Conservation (phyloP, 2,888 invertebrate species). For the Pemphredon lugubris region DNA sequence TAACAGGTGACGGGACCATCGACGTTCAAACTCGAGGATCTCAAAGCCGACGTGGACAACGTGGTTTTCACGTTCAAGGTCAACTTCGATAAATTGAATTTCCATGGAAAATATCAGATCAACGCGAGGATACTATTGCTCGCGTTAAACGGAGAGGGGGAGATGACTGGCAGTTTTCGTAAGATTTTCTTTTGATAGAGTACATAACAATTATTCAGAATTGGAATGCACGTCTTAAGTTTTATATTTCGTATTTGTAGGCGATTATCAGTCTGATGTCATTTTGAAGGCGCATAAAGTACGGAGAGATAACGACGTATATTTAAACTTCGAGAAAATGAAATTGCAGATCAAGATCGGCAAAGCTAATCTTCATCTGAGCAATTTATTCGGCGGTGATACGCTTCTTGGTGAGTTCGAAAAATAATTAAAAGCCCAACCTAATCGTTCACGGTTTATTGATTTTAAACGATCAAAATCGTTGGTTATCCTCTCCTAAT, state of each 20-base stretch:
- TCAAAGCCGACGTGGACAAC: constrained; percentile 83
- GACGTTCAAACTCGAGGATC: constrained; percentile 71
- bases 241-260: constrained; percentile 83
- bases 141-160: constrained; percentile 85
- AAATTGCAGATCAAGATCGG: constrained; percentile 84
- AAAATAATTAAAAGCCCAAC: not conserved
- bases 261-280: constrained; percentile 86
- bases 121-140: constrained; percentile 86
- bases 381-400: constrained; percentile 87
- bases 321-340: constrained; percentile 86
- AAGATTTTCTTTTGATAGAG: constrained; percentile 76
- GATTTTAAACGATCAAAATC: no score
- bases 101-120: constrained; percentile 87
- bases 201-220: not conserved
- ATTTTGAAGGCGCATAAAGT: constrained; percentile 85
- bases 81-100: constrained; percentile 83
- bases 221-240: no score
- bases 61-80: constrained; percentile 85
- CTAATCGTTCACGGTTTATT: no score
- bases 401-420: constrained; percentile 83
- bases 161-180: constrained; percentile 87
- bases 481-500: no score
- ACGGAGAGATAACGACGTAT: constrained; percentile 82
- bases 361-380: constrained; percentile 84
- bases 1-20: constrained; percentile 76